These are phyloP conservation scores for Neoscelio sp. DNA, from an alignment of 2,888 invertebrate genomes.

Conservation along the genomic window DNA sequence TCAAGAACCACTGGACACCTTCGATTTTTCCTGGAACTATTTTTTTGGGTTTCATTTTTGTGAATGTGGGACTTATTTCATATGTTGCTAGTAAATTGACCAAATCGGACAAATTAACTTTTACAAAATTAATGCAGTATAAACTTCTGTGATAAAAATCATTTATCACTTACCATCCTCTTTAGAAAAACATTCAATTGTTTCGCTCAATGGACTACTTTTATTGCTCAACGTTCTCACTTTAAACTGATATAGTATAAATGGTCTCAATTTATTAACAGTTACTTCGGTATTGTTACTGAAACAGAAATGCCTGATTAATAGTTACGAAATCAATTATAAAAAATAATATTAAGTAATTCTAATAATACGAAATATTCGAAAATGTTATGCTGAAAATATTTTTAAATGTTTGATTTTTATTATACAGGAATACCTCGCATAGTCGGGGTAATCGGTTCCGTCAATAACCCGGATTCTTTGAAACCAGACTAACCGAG, in stretches of 20 bases:
- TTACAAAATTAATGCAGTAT: neutral
- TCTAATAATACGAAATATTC: too few species aligned
- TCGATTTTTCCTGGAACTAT: slow-evolving; percentile 85
- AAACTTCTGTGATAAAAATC: too few species aligned
- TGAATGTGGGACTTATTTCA: neutral
- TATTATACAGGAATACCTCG: too few species aligned
- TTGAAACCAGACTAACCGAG: too few species aligned
- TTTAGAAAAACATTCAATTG: slow-evolving; percentile 86
- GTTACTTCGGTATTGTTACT: slow-evolving; percentile 85
- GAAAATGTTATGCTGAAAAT: too few species aligned
- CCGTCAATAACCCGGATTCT: too few species aligned
- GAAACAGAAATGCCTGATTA: too few species aligned
- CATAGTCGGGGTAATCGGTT: too few species aligned
- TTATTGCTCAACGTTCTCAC: slow-evolving; percentile 86
- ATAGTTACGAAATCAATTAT: too few species aligned
- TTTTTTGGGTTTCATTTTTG: neutral
- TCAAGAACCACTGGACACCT: slow-evolving; percentile 84
- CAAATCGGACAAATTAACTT: neutral
- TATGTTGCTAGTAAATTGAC: too few species aligned
- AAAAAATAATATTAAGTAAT: too few species aligned
- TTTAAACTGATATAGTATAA: slow-evolving; percentile 88
- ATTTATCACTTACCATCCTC: slow-evolving; percentile 86
- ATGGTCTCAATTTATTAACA: slow-evolving; percentile 87
- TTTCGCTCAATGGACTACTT: slow-evolving; percentile 86
- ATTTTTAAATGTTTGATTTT: too few species aligned